phyloP scores from a whole-genome alignment of 2,888 invertebrate genomes.

The Hyppa rectilinea region DNA sequence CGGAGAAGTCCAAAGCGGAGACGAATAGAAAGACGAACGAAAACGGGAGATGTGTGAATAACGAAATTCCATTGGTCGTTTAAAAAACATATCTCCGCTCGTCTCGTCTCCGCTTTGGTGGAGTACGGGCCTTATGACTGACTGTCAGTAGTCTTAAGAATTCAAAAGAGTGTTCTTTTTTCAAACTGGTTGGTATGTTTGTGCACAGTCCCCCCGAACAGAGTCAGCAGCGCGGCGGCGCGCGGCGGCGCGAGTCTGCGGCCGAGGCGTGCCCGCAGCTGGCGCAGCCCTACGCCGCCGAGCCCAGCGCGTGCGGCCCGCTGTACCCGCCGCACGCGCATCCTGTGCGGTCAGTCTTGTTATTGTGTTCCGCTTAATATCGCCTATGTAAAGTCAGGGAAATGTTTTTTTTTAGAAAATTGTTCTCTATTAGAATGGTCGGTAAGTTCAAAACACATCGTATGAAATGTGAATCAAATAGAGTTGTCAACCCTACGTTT shows the following conservation, averaged over 20 bases:
- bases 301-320: constrained; percentile 92
- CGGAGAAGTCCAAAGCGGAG: too few relatives aligned
- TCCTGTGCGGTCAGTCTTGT: constrained; percentile 80
- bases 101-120: too few relatives aligned
- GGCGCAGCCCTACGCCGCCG: constrained; percentile 92
- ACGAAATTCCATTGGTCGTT: too few relatives aligned
- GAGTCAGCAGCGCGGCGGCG: constrained; percentile 74
- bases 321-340: constrained; percentile 91
- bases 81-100: too few relatives aligned
- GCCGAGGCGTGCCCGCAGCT: constrained; percentile 83
- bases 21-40: too few relatives aligned
- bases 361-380: neutral
- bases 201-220: constrained; percentile 83
- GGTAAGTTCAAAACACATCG: neutral
- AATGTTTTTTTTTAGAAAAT: neutral
- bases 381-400: neutral
- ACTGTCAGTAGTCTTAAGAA: neutral
- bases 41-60: too few relatives aligned
- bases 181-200: neutral
- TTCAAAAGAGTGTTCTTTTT: too few relatives aligned
- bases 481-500: neutral
- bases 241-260: constrained; percentile 79
- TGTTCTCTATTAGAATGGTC: neutral
- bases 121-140: too few relatives aligned
- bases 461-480: neutral